A percentile compares a stretch with the other conserved stretches of the same genome.
Conservation (phyloP, 2,797 vertebrate species). For the Capromys pilorides region DNA sequence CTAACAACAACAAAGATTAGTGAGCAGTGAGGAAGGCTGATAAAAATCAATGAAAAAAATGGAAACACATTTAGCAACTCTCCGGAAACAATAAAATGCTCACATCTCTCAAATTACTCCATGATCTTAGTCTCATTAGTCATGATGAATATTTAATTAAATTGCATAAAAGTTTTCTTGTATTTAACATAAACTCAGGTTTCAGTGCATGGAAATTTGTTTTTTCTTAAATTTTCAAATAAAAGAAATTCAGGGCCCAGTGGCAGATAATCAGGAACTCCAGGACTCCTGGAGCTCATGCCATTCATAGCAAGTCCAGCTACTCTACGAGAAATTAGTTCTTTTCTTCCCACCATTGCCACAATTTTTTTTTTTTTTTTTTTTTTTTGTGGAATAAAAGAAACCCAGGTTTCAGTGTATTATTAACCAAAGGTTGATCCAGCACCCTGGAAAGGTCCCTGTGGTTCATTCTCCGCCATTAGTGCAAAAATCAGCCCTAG, state of each 20-base stretch:
- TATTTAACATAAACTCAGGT: neutral
- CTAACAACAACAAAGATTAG: neutral
- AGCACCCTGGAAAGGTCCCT: neutral
- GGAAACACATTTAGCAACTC: neutral
- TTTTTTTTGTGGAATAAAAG: neutral
- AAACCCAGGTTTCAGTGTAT: neutral
- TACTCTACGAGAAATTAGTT: neutral
- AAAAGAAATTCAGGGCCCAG: neutral
- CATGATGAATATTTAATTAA: neutral
- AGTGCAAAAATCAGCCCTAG: neutral
- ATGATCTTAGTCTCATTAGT: neutral
- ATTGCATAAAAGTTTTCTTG: neutral
- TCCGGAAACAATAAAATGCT: neutral
- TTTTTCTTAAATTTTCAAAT: slow-evolving; percentile 27
- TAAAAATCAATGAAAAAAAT: neutral
- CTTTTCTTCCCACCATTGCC: neutral
- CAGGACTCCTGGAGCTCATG: neutral
- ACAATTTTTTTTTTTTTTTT: too few species aligned
- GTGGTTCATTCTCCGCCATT: neutral
- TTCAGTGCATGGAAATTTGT: neutral
- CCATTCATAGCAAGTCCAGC: neutral
- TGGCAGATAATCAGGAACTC: neutral
- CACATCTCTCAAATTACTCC: neutral
- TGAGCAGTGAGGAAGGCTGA: neutral
- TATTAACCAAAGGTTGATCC: neutral